Conservation (phyloP, 2,888 invertebrate species). For the Phania funesta region DNA sequence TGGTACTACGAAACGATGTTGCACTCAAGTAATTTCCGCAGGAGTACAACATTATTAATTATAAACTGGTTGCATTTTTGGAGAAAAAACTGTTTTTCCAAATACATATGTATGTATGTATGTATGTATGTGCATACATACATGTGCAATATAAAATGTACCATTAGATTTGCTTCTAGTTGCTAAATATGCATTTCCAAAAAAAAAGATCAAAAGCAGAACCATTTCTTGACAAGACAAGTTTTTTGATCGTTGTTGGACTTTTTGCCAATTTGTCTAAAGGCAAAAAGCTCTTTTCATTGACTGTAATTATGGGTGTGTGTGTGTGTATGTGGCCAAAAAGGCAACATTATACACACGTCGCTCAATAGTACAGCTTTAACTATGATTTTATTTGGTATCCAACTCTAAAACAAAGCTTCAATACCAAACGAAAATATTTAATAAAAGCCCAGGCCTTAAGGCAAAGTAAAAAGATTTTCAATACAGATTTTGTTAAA, state of each 20-base stretch:
- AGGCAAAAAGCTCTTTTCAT: slow-evolving; percentile 49
- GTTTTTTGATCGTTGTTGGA: slow-evolving; percentile 52
- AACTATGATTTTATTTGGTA: slow-evolving; percentile 30
- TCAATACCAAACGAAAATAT: slow-evolving; percentile 38
- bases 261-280: slow-evolving; percentile 55
- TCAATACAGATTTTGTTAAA: slow-evolving; percentile 51
- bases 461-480: slow-evolving; percentile 60
- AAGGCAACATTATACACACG: neutral
- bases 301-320: neutral
- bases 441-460: slow-evolving; percentile 61
- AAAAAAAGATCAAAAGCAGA: slow-evolving; percentile 45
- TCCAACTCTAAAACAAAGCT: slow-evolving; percentile 42
- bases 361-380: slow-evolving; percentile 28
- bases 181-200: slow-evolving; percentile 50
- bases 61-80: slow-evolving; percentile 76
- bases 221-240: slow-evolving; percentile 63
- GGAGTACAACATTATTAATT: slow-evolving; percentile 70
- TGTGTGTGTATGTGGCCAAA: neutral
- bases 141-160: slow-evolving; percentile 34
- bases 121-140: too few relatives aligned
- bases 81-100: slow-evolving; percentile 34
- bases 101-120: too few relatives aligned
- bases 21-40: slow-evolving; percentile 66
- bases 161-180: slow-evolving; percentile 42
- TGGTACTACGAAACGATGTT: slow-evolving; percentile 34